Conservation (phyloP, 2,797 vertebrate genomes). For the Xenentodon cancila region DNA sequence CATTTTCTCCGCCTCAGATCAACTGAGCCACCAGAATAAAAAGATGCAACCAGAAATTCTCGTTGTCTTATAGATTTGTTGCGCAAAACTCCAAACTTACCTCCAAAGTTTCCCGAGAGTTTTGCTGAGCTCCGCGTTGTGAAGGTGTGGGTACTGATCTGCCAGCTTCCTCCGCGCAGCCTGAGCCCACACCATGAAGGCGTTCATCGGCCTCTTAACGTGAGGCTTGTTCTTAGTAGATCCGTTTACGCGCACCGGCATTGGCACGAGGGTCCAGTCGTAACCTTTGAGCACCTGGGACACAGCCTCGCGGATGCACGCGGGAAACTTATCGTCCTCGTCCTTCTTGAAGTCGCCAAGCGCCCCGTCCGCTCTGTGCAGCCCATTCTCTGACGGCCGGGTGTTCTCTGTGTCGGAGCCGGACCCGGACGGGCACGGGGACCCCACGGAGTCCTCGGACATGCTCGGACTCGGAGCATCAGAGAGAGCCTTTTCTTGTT, state of each 20-base stretch:
- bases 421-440: slow-evolving; percentile 91
- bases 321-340: slow-evolving; percentile 95
- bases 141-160: slow-evolving; percentile 94
- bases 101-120: slow-evolving; percentile 97
- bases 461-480: slow-evolving; percentile 94
- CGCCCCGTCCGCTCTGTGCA: slow-evolving; percentile 81
- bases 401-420: slow-evolving; percentile 95
- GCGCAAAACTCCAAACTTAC: slow-evolving; percentile 71
- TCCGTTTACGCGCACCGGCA: slow-evolving; percentile 95
- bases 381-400: slow-evolving; percentile 83
- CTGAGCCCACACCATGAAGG: slow-evolving; percentile 95
- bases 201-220: slow-evolving; percentile 92
- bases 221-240: slow-evolving; percentile 96
- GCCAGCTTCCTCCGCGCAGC: slow-evolving; percentile 94
- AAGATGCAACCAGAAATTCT: no score
- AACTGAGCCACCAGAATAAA: no score
- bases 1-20: no score
- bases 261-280: slow-evolving; percentile 97
- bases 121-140: slow-evolving; percentile 97
- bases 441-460: slow-evolving; percentile 94
- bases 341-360: slow-evolving; percentile 90
- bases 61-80: background rate
- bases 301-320: slow-evolving; percentile 96
- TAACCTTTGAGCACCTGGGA: slow-evolving; percentile 97
- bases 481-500: slow-evolving; percentile 95